These are phyloP conservation scores for Enteromius afrohamiltoni DNA, from an alignment of 2,797 vertebrate species.

Conservation along the genomic window DNA sequence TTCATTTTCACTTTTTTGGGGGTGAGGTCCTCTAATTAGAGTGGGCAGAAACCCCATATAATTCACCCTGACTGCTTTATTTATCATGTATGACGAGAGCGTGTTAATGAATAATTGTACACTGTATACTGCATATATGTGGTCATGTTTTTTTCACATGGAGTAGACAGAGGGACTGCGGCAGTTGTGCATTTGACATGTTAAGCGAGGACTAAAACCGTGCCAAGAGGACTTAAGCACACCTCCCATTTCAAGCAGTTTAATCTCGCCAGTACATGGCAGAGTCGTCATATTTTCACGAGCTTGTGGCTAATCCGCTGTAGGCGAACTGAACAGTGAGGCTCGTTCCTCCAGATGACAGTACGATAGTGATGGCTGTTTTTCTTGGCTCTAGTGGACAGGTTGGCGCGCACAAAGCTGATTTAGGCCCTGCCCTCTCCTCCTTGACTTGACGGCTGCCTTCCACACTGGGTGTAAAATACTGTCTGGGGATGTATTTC, in stretches of 20 bases:
- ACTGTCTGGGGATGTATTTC: slow-evolving; percentile 71
- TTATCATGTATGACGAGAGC: background rate
- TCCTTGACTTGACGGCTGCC: slow-evolving; percentile 65
- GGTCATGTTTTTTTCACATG: slow-evolving; percentile 7
- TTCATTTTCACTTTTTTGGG: background rate
- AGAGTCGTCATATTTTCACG: slow-evolving; percentile 25
- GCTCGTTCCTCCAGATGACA: slow-evolving; percentile 57
- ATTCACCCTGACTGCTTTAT: background rate
- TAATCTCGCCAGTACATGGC: slow-evolving; percentile 24
- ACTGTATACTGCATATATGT: background rate
- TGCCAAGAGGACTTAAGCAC: slow-evolving; percentile 37
- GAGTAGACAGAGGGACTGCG: slow-evolving; percentile 4
- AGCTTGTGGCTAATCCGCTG: slow-evolving; percentile 38
- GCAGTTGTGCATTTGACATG: slow-evolving; percentile 12
- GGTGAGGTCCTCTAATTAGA: background rate
- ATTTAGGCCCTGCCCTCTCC: slow-evolving; percentile 48
- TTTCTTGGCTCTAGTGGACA: slow-evolving; percentile 60
- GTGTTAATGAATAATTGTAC: background rate
- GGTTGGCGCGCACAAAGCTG: slow-evolving; percentile 54
- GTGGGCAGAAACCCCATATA: background rate
- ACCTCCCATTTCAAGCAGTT: slow-evolving; percentile 20
- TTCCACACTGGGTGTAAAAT: slow-evolving; percentile 69
- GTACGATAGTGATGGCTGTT: slow-evolving; percentile 59
- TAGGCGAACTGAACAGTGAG: slow-evolving; percentile 15
- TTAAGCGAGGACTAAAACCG: slow-evolving; percentile 4